A percentile compares a stretch with the other conserved stretches of the same genome.
Evolutionary conservation across 2,113 vertebrate species (phyloP).

Genomic region (Stercorarius parasiticus): DNA sequence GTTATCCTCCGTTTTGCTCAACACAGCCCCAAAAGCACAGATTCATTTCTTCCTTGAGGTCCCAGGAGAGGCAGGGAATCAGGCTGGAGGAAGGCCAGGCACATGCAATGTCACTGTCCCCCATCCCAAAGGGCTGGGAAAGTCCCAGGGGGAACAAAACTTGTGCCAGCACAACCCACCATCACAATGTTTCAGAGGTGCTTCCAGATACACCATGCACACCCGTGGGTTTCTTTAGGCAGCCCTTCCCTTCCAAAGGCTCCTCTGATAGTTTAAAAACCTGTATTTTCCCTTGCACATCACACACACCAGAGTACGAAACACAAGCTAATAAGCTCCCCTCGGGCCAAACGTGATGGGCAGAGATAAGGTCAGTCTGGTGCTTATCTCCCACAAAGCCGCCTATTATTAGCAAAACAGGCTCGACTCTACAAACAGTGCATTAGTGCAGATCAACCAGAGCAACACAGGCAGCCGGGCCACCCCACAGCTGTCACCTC

Average conservation of each 20-base stretch:
- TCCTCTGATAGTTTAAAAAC: neutral
- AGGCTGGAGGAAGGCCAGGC: neutral
- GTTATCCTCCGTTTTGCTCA: neutral
- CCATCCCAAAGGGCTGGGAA: neutral
- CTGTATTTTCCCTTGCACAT: neutral
- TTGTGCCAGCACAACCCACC: neutral
- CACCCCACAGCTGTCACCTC: neutral
- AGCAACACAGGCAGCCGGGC: neutral
- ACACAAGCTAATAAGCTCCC: neutral
- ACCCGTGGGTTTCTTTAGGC: neutral
- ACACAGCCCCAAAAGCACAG: neutral
- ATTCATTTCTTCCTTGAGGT: neutral
- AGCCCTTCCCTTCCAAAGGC: neutral
- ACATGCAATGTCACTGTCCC: fast-evolving
- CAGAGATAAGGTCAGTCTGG: neutral
- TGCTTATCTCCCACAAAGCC: neutral
- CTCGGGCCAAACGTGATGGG: fast-evolving
- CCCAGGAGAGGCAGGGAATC: neutral
- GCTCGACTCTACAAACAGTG: neutral
- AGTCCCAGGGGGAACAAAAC: neutral
- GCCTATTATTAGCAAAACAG: neutral
- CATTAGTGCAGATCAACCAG: neutral
- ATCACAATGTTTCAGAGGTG: neutral
- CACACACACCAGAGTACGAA: neutral
- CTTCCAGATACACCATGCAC: neutral